Base-by-base conservation (phyloP, 2,113 vertebrate species). In the Macquaria ambigua region DNA sequence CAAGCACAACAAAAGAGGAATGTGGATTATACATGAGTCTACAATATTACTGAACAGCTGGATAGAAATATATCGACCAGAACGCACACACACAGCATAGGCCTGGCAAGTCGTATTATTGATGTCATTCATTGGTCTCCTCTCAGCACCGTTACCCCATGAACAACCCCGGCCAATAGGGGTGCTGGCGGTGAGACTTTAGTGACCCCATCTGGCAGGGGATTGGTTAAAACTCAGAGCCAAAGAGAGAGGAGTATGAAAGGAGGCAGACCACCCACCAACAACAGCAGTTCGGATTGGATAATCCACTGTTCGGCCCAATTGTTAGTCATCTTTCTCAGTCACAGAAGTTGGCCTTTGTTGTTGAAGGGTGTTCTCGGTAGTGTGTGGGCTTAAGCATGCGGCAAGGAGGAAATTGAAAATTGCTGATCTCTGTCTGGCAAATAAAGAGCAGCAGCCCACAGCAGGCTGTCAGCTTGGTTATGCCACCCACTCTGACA, bases 201-300 rank as follows among this genome's bases (percentile, higher is more conserved):
- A 87, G 82, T 94, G 94, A 94, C 93, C 93, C 92, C 91, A 91
- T 94, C 93, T 94, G 94, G 92, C 87, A 77, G 88, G 79, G 67
- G 88, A 94, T 94, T 94, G 92, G 92, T 79, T 81, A 41, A 82
- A 86, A 83, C 25, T 20, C 37, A 28, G 61, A 77, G 37, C 87
- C 74, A 82, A 70, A 66, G 61, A 70, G 61, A 86, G 41, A 46
- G 56, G 37, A 73, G 74, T 15, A 59, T 34, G 37, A 34, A 80
- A 72, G 41, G 63, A 79, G 59, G 63, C 62, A 84, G 89, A 87
- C 92, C 92, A 92, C 93, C 92, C 91, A 91, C 74, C 83, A 92
- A 66, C 87, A 90, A 92, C 85, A 58, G n/a, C 58, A 58, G 67
- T 48, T 53, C 50, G 20, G 63, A 95, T 93, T 94, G 93, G 93